These are phyloP conservation scores for Lucilia sericata DNA, from an alignment of 1,140 invertebrate species.

Conservation along the genomic window DNA sequence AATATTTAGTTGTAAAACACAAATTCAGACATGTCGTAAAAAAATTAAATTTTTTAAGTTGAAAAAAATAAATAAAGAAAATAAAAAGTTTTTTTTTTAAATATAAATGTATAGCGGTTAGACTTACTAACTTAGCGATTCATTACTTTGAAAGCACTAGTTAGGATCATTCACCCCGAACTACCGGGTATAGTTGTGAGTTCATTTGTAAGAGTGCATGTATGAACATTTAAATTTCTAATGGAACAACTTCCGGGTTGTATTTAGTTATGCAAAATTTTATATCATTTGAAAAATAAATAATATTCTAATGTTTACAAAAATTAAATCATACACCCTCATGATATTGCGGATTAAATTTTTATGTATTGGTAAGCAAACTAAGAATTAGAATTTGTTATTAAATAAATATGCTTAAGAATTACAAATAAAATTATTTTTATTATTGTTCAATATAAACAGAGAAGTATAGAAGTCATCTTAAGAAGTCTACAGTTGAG, in stretches of 20 bases:
- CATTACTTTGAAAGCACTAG: no score
- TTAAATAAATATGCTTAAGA: background rate
- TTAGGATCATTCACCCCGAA: no score
- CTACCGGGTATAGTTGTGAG: background rate
- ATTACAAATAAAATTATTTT: background rate
- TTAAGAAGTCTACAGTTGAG: no score
- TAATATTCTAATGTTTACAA: background rate
- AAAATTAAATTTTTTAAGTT: background rate
- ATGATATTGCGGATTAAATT: background rate
- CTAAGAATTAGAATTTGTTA: background rate
- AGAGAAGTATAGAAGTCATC: no score
- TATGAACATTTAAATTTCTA: conserved; percentile 15
- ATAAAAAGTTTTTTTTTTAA: background rate
- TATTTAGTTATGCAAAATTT: conserved; percentile 25
- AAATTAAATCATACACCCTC: conserved; percentile 30
- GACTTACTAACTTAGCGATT: no score
- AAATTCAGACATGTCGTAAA: background rate
- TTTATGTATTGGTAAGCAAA: background rate
- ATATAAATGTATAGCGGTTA: no score
- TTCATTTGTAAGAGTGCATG: background rate
- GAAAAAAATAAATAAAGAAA: background rate
- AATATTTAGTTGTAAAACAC: background rate
- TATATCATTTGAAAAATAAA: background rate
- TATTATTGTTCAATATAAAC: no score
- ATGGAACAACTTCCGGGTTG: conserved; percentile 31